These are phyloP conservation scores for Zaprionus vittiger DNA, from an alignment of 1,140 invertebrate genomes.

Conservation along the genomic window DNA sequence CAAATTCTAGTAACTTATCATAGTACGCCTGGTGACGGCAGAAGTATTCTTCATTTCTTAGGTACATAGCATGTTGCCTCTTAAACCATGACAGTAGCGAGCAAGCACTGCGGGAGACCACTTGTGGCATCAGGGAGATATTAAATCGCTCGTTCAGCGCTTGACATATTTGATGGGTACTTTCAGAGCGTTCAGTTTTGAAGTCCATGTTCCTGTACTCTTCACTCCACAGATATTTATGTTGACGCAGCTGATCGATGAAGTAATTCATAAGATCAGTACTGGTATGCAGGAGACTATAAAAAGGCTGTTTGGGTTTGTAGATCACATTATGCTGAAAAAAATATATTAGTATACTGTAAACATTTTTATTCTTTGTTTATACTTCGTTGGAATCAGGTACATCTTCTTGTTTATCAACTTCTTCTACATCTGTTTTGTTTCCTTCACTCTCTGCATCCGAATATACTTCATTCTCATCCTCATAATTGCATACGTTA, in stretches of 20 bases:
- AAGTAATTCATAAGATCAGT: conserved; percentile 36
- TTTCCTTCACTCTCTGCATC: background rate
- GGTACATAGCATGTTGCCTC: conserved; percentile 23
- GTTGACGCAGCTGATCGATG: conserved; percentile 32
- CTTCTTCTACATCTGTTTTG: conserved; percentile 1
- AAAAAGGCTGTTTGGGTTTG: conserved; percentile 38
- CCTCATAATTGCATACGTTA: background rate
- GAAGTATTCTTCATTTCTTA: background rate
- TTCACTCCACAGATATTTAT: conserved; percentile 31
- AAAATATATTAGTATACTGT: conserved; percentile 3
- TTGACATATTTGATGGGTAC: conserved; percentile 19
- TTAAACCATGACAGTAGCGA: conserved; percentile 37
- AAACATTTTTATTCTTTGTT: background rate
- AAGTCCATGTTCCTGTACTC: conserved; percentile 20
- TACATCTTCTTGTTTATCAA: conserved; percentile 12
- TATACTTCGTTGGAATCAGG: background rate
- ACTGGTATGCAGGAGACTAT: conserved; percentile 29
- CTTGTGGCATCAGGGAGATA: conserved; percentile 12
- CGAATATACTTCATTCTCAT: background rate
- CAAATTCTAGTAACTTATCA: conserved; percentile 23
- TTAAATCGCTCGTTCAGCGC: conserved; percentile 21
- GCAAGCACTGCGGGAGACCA: conserved; percentile 25
- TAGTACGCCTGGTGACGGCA: conserved; percentile 37
- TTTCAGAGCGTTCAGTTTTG: conserved; percentile 23
- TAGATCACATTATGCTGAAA: conserved; percentile 18